A percentile compares a stretch with the other conserved stretches of the same genome.
These are phyloP conservation scores for Andrena fulva DNA, from an alignment of 2,888 invertebrate species.

Conservation along the genomic window DNA sequence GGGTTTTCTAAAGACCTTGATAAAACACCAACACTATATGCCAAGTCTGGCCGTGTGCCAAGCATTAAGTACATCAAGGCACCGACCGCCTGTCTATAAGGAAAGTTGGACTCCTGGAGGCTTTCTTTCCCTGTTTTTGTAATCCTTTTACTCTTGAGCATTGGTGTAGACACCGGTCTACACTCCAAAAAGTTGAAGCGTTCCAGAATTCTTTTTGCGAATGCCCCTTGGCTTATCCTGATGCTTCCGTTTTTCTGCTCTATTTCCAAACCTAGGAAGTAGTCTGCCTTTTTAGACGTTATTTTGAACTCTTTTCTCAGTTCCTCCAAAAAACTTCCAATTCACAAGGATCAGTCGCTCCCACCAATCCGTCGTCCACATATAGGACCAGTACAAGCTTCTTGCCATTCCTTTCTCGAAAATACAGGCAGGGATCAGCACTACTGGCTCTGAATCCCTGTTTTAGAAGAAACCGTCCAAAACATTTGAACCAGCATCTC, in stretches of 20 bases:
- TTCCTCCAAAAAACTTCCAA: neutral
- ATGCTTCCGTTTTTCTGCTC: too few relatives aligned
- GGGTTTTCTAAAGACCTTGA: slow-evolving; percentile 44
- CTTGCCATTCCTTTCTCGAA: neutral
- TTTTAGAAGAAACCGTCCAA: neutral
- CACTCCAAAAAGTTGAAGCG: too few relatives aligned
- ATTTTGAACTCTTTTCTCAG: neutral
- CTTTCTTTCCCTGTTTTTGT: neutral
- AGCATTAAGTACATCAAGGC: slow-evolving; percentile 1
- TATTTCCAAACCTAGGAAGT: too few relatives aligned
- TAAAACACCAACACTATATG: slow-evolving; percentile 49
- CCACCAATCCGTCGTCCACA: neutral
- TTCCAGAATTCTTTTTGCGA: too few relatives aligned
- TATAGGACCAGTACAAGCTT: neutral
- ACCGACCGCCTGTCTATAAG: slow-evolving; percentile 1
- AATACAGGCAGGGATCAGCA: neutral
- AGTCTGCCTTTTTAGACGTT: neutral
- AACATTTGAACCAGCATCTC: neutral
- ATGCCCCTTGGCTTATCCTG: too few relatives aligned
- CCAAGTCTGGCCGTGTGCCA: slow-evolving; percentile 46
- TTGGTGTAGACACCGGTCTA: neutral
- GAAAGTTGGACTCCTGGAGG: neutral
- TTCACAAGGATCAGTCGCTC: neutral
- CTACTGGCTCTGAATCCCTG: neutral
- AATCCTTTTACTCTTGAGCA: neutral